phyloP scores from a whole-genome alignment of 2,888 invertebrate species.

The Carcina quercana region DNA sequence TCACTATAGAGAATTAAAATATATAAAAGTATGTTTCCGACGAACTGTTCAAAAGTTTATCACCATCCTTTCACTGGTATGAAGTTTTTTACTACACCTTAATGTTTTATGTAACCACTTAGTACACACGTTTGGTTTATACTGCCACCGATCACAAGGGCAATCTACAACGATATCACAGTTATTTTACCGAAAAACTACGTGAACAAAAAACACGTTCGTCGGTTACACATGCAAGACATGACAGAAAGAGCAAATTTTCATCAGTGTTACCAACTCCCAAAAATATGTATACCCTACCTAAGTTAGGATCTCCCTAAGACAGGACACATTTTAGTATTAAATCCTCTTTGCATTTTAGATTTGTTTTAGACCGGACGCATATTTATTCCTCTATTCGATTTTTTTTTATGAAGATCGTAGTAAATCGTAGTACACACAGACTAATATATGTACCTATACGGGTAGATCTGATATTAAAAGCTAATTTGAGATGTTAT shows the following conservation, averaged over 20 bases:
- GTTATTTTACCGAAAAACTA: slow-evolving; percentile 9
- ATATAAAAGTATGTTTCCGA: background rate
- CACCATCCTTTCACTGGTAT: slow-evolving; percentile 8
- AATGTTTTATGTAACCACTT: background rate
- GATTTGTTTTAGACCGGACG: too few species aligned
- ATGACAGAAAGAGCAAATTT: slow-evolving; percentile 5
- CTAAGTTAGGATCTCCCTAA: too few species aligned
- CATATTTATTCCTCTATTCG: too few species aligned
- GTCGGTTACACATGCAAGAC: slow-evolving; percentile 5
- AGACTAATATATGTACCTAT: too few species aligned
- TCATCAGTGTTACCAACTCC: too few species aligned
- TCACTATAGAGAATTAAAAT: background rate
- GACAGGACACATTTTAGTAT: too few species aligned
- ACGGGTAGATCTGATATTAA: too few species aligned
- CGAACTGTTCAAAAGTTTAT: slow-evolving; percentile 11
- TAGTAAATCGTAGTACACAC: too few species aligned
- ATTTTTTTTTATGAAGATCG: too few species aligned
- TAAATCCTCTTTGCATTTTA: too few species aligned
- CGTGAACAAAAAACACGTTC: slow-evolving; percentile 9
- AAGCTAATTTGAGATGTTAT: too few species aligned
- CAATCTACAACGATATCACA: slow-evolving; percentile 8
- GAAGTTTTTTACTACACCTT: background rate
- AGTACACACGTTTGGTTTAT: background rate
- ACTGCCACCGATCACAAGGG: slow-evolving; percentile 3
- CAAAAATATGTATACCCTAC: too few species aligned